Base-by-base conservation (phyloP, 92 coral and sea anemone genomes). In the Nematostella vectensis region DNA sequence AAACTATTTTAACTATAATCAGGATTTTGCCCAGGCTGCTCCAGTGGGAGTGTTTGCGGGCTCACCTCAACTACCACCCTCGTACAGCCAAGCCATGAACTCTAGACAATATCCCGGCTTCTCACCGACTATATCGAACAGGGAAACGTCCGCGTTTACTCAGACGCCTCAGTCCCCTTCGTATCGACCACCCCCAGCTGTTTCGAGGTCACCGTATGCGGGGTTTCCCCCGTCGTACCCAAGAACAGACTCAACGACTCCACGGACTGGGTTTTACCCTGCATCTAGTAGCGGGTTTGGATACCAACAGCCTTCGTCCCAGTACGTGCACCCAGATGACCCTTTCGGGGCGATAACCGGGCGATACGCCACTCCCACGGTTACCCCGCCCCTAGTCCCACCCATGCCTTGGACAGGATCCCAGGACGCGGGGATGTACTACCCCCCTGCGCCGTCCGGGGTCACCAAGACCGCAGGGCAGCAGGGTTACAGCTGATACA, bases 91-190 rank as follows among this genome's bases (percentile, higher is more conserved):
- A 53, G 43, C 29, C 23, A 39, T 59, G 31, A 59, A 59, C 23
- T 26, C 44, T 24, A 28, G 72, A 55, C 72, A 66, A 66, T 55
- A 6, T 47, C 62, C 72, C 15, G 72, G 72, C 0, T 66, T 18
- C 27, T 29, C 19, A 11, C 63, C 47, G 15, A 10, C 47, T 39
- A 36, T 65, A 16, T 65, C 71, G 21, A 66, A 66, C 25, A 54
- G 72, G 27, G 72, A 66, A 6, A 55, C 63, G 1, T 66, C 57
- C 18, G 56, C 67, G 48, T 61, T 61, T 28, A 61, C 37, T 48
- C 67, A 61, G 39, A 48, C 67, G 6, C 67, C 67, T 1, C 67
- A 61, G 57, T 61, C 72, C 26, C 72, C 72, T 15, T 66, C 72
- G 16, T 66, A 4, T 56, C 54, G 45, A 11, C 72, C 39, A 57